Conservation (phyloP, 2,113 vertebrate species). For the Hippocampus barbouri region DNA sequence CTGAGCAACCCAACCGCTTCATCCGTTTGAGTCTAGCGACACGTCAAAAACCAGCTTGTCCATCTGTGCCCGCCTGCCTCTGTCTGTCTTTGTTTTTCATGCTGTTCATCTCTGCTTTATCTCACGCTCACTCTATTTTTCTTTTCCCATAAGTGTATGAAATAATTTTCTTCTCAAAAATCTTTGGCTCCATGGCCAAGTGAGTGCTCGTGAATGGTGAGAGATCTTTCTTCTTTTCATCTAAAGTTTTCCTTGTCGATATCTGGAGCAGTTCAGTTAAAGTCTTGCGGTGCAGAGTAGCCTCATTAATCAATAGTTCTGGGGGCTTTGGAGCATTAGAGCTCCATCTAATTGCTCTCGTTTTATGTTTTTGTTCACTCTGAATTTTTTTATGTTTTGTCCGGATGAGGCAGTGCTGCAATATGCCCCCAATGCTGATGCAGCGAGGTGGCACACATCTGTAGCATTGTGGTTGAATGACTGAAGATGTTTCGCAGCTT, state of each 20-base stretch:
- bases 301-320: constrained; percentile 61
- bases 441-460: no score
- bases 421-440: background rate
- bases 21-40: constrained; percentile 13
- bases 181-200: background rate
- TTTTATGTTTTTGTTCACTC: constrained; percentile 43
- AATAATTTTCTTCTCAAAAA: background rate
- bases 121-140: background rate
- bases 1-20: background rate
- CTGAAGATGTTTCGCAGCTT: no score
- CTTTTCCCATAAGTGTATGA: background rate
- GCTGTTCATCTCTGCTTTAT: background rate
- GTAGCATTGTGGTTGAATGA: no score
- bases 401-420: constrained; percentile 21
- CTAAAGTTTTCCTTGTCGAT: constrained; percentile 4
- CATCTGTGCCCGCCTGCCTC: background rate
- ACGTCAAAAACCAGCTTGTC: background rate
- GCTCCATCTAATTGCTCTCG: constrained; percentile 62
- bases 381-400: constrained; percentile 46
- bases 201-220: background rate
- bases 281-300: constrained; percentile 34
- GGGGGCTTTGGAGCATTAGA: constrained; percentile 49
- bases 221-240: background rate
- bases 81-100: background rate
- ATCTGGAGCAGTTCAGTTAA: constrained; percentile 30